Percentiles rank a stretch among this genome's conserved stretches.
phyloP scores from a whole-genome alignment of 1,140 invertebrate species.

The Polyergus mexicanus region DNA sequence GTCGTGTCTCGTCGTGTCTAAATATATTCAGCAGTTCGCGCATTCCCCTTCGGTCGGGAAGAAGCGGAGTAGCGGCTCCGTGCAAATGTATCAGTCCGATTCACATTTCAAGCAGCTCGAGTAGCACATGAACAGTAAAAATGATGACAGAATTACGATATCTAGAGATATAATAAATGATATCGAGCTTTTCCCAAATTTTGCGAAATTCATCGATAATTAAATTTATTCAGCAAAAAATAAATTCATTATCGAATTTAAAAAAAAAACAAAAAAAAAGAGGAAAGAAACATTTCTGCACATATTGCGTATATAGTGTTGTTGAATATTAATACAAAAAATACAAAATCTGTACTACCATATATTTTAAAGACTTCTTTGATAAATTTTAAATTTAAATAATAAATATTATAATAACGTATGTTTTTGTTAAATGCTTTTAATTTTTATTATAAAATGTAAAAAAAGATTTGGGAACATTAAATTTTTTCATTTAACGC shows the following conservation, averaged over 20 bases:
- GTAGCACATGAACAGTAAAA: slow-evolving; percentile 14
- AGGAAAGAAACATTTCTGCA: not conserved
- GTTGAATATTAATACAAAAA: no score
- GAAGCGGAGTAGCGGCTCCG: not conserved
- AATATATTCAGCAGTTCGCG: slow-evolving; percentile 59
- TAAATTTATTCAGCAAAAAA: not conserved
- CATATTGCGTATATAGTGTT: no score
- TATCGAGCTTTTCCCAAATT: not conserved
- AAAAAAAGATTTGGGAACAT: not conserved
- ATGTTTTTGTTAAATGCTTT: not conserved
- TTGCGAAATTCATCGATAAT: not conserved
- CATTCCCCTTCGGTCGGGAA: slow-evolving; percentile 25
- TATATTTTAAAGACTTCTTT: not conserved
- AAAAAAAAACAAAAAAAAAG: not conserved
- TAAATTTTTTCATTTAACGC: not conserved
- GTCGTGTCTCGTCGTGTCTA: slow-evolving; percentile 59
- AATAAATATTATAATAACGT: not conserved
- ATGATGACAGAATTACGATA: not conserved
- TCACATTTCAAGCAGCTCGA: slow-evolving; percentile 28
- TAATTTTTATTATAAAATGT: not conserved
- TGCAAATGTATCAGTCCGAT: slow-evolving; percentile 48
- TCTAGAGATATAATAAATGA: slow-evolving; percentile 8
- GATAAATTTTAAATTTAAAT: not conserved
- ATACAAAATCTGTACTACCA: not conserved
- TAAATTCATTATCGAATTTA: not conserved